Percentiles rank a stretch among this genome's conserved stretches.
Conservation (phyloP, 2,113 vertebrate genomes). For the Sitta europaea region DNA sequence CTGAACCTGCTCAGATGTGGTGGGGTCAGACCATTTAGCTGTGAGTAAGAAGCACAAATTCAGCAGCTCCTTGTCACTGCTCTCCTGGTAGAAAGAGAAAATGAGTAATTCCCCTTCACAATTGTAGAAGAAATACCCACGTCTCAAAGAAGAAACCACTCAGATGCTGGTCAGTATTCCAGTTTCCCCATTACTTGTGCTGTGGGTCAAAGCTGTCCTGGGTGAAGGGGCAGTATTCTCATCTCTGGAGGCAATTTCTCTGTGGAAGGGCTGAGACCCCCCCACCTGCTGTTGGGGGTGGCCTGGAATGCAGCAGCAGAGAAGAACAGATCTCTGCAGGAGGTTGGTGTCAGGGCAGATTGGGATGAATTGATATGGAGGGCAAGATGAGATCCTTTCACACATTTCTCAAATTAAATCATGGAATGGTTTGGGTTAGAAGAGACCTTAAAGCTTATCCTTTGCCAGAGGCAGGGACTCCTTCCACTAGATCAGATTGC, state of each 20-base stretch:
- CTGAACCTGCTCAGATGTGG: not conserved
- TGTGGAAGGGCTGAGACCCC: not conserved
- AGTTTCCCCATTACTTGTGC: not conserved
- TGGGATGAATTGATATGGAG: not conserved
- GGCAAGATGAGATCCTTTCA: not conserved
- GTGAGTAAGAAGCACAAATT: not conserved
- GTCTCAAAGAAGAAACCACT: not conserved
- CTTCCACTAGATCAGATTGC: accelerated
- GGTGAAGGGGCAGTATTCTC: not conserved
- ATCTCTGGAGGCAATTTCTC: not conserved
- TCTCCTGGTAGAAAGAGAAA: not conserved
- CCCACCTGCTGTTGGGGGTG: not conserved
- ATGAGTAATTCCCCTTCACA: not conserved
- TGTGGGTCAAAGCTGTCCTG: not conserved
- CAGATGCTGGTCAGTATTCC: not conserved
- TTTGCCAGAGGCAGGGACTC: not conserved
- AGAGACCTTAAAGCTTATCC: not conserved
- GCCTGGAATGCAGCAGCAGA: not conserved
- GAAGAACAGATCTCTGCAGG: not conserved
- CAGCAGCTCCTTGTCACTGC: not conserved
- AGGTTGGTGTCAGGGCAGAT: not conserved
- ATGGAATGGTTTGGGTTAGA: not conserved
- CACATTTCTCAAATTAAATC: not conserved
- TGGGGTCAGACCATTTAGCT: not conserved
- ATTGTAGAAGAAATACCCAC: not conserved